Evolutionary conservation across 2,113 vertebrate genomes (phyloP), one percentile per base, ranked within the genome.

Genomic region (Cavia porcellus): DNA sequence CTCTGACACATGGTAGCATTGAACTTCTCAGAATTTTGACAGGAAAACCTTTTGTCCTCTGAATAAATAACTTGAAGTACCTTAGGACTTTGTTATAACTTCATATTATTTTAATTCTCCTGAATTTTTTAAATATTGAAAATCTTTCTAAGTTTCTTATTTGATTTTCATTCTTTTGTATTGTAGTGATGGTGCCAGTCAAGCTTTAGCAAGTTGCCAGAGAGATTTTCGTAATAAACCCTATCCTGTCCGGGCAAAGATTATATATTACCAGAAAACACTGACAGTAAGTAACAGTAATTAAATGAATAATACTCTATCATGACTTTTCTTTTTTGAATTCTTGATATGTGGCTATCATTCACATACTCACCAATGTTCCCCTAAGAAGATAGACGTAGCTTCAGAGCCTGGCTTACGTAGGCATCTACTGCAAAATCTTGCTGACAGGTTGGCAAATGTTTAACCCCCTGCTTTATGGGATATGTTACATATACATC

Each of bases 221-320:
- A 99, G 99, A 97, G 99, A 99, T 97, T 99, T 99, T 45, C 98
- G 99, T 66, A 99, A 99, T 98, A 99, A 99, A 95, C 99, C 99
- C 0, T 99, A 99, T 94, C 99, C 99, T 0, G 98, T 99, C 66
- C 98, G 99, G 92, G 99, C 99, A 91, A 99, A 99, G 98, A 99
- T 99, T 55, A 98, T 95, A 0, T 99, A 99, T 98, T 99, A 99
- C 98, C 99, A 98, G 97, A 99, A 99, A 97, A 98, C 98, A 0
- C 12, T 99, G 97, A 99, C 99, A 88, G 99, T 99, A 98, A 98
- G 99, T 98, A n/a, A 66, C 22, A 0, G 30, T 35, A 3, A 47
- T 30, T 52, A 90, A 1, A 77, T 19, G 24, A 61, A 14, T 7
- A 62, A 0, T n/a, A 17, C 24, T 86, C n/a, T 68, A 2, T 2